Percentiles rank a stretch among this genome's conserved stretches.
These are phyloP conservation scores for Rhinichthys osculus DNA, from an alignment of 2,797 vertebrate species.

Conservation along the genomic window DNA sequence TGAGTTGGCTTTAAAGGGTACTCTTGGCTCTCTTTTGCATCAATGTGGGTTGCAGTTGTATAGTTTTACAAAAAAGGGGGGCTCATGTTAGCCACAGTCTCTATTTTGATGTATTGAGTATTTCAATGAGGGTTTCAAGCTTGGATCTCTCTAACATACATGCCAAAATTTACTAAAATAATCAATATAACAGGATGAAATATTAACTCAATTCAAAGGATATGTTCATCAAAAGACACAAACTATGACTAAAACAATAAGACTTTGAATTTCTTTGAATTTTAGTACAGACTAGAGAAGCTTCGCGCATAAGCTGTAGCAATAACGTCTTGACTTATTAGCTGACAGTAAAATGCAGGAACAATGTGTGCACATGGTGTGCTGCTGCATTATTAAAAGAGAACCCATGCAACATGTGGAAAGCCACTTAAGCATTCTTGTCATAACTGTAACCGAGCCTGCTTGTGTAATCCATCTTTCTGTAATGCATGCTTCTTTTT, in stretches of 20 bases:
- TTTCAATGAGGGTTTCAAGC: constrained; percentile 59
- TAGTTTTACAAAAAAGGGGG: constrained; percentile 23
- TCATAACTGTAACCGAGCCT: constrained; percentile 66
- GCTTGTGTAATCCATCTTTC: constrained; percentile 20
- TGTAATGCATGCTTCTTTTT: constrained; percentile 21
- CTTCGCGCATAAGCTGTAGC: constrained; percentile 61
- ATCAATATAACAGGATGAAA: neutral
- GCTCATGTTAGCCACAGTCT: constrained; percentile 22
- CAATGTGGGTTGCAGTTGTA: constrained; percentile 25
- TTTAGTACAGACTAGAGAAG: constrained; percentile 60
- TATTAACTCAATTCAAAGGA: neutral
- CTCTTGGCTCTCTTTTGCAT: constrained; percentile 43
- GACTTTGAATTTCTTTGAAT: constrained; percentile 63
- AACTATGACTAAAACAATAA: neutral
- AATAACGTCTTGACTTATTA: constrained; percentile 79
- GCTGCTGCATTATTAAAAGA: constrained; percentile 67
- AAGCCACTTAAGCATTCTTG: constrained; percentile 67
- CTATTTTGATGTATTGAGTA: constrained; percentile 57
- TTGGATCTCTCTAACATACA: constrained; percentile 41
- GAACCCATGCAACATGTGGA: constrained; percentile 70
- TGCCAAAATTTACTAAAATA: constrained; percentile 47
- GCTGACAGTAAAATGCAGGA: constrained; percentile 71
- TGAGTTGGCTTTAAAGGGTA: constrained; percentile 49
- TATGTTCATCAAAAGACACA: neutral
- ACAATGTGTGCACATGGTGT: constrained; percentile 67